Conservation (phyloP, 2,888 invertebrate species). For the Chrysopilus asiliformis region DNA sequence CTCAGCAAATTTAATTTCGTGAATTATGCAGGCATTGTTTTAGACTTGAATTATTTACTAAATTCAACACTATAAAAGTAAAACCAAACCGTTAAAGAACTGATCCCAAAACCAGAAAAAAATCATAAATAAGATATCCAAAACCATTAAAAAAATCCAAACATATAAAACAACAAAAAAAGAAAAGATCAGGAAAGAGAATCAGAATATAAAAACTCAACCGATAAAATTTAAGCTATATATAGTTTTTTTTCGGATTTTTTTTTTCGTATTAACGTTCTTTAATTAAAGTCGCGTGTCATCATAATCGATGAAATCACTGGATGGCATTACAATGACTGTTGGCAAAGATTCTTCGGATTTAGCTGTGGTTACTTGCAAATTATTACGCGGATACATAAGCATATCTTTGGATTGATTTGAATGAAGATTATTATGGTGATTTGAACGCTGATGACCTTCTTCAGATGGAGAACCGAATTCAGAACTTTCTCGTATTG, state of each 20-base stretch:
- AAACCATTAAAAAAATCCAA: neutral
- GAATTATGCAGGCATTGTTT: too few relatives aligned
- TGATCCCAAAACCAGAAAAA: too few relatives aligned
- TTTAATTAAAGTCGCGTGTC: slow-evolving; percentile 31
- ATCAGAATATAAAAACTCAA: neutral
- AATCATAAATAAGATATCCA: neutral
- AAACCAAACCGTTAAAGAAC: too few relatives aligned
- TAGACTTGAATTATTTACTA: too few relatives aligned
- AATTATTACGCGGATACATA: slow-evolving; percentile 19
- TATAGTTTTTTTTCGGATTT: neutral
- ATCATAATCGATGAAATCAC: slow-evolving; percentile 23
- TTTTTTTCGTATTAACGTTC: neutral
- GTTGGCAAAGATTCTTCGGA: slow-evolving; percentile 20
- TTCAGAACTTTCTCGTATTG: slow-evolving; percentile 36
- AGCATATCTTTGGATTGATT: slow-evolving; percentile 15
- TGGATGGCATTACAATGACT: slow-evolving; percentile 33
- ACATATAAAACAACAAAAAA: neutral
- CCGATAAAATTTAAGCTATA: neutral
- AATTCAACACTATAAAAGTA: too few relatives aligned
- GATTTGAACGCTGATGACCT: slow-evolving; percentile 20
- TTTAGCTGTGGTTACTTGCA: slow-evolving; percentile 13
- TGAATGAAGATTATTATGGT: slow-evolving; percentile 21
- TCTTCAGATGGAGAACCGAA: slow-evolving; percentile 36
- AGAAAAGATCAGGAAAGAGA: neutral
- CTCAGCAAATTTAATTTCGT: too few relatives aligned